Evolutionary conservation across 2,113 vertebrate species (phyloP).

Genomic region (Nerophis ophidion): DNA sequence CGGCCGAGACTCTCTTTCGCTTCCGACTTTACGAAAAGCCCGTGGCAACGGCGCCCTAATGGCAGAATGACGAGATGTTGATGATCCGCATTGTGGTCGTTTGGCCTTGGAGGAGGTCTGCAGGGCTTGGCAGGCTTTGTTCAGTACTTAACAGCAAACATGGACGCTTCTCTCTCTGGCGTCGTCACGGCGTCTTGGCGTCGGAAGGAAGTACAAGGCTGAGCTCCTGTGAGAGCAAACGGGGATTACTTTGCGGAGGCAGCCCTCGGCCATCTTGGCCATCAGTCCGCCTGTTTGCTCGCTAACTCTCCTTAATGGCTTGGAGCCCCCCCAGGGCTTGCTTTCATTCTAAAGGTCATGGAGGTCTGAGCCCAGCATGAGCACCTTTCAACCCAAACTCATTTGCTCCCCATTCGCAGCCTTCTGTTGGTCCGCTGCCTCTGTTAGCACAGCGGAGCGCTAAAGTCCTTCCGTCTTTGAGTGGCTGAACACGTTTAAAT

Average conservation of each 20-base stretch:
- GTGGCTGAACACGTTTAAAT: too few relatives aligned
- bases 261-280: constrained; percentile 28
- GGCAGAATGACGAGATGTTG: too few relatives aligned
- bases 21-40: too few relatives aligned
- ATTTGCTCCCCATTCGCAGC: constrained; percentile 35
- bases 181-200: too few relatives aligned
- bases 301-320: constrained; percentile 48
- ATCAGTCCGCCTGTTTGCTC: constrained; percentile 37
- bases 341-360: constrained; percentile 59
- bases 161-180: too few relatives aligned
- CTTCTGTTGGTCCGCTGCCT: constrained; percentile 13
- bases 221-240: constrained; percentile 25
- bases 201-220: constrained; percentile 5
- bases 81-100: too few relatives aligned
- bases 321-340: constrained; percentile 49
- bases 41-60: too few relatives aligned
- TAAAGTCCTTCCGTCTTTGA: too few relatives aligned
- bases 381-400: constrained; percentile 29
- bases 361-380: constrained; percentile 29
- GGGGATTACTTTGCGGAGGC: constrained; percentile 33
- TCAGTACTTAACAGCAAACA: too few relatives aligned
- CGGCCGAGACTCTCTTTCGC: constrained; percentile 13
- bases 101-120: too few relatives aligned
- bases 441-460: background rate
- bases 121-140: too few relatives aligned